Percentiles rank a stretch among this genome's conserved stretches.
Conservation (phyloP, 1,140 invertebrate genomes). For the Eriocheir sinensis region DNA sequence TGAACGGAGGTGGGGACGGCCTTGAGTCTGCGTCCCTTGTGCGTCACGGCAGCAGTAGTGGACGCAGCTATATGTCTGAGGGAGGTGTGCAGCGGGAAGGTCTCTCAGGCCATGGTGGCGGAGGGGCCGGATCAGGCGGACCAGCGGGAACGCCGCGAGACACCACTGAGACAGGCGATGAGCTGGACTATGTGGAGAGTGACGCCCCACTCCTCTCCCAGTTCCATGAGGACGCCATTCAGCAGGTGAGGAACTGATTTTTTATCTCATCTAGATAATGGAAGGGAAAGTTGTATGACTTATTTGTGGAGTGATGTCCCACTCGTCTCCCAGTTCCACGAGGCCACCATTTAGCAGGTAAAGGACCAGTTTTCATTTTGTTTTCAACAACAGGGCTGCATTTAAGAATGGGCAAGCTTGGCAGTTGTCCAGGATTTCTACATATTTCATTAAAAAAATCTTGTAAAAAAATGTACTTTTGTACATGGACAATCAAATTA, state of each 20-base stretch:
- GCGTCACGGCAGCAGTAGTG: conserved; percentile 74
- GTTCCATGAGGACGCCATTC: conserved; percentile 89
- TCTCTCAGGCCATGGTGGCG: conserved; percentile 22
- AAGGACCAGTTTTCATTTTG: not conserved
- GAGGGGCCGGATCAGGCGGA: not conserved
- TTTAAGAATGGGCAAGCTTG: no score
- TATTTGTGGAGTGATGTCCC: conserved; percentile 83
- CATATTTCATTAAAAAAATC: no score
- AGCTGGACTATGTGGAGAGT: conserved; percentile 80
- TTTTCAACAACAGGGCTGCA: no score
- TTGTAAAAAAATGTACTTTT: no score
- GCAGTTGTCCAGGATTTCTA: no score
- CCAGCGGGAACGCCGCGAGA: not conserved
- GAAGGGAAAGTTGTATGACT: no score
- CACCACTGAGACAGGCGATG: conserved; percentile 66
- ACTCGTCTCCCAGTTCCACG: conserved; percentile 88
- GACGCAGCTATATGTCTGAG: conserved; percentile 80
- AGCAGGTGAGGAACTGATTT: conserved; percentile 83
- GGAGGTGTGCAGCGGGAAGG: conserved; percentile 60
- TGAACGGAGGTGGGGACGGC: conserved; percentile 72
- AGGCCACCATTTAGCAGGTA: conserved; percentile 88
- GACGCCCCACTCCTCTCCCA: conserved; percentile 86
- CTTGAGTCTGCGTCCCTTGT: conserved; percentile 80
- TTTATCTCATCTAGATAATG: no score
- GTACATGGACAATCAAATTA: not conserved